Base-by-base conservation (phyloP, 1,140 invertebrate species). In the Diorhabda sublineata region DNA sequence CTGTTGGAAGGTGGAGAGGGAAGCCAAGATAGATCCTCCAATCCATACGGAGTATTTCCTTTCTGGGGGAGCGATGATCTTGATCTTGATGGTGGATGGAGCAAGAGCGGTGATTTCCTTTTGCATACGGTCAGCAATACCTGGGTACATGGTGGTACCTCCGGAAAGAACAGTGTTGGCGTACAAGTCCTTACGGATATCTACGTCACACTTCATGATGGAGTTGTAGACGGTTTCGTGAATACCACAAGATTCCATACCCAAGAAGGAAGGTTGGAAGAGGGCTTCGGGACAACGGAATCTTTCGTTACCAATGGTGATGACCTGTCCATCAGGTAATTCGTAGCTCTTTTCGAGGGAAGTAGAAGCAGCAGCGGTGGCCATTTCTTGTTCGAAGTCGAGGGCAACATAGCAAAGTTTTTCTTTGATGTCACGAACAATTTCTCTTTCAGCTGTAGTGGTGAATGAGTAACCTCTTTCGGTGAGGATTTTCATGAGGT, bases 281-380 rank as follows among this genome's bases (percentile, higher is more conserved):
- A 98, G 88, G 74, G 96, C 94, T 82, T 98, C 96, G 61, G 96
- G 95, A 85, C 94, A 98, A 86, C 96, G 92, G 95, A 98, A 97
- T 81, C 96, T 88, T 83, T 97, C 95, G 84, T 96, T 97, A 77
- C 95, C 95, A 77, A 90, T 97, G 85, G 94, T 97, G 86, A 97
- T 97, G 76, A 98, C 95, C 84, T 95, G 95, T 80, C 93, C 96
- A 83, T 96, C 95, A 78, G 93, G 95, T 79, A 97, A 86, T 84
- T 97, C 95, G 82, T 97, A 97, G 74, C 90, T 92, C 86, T 96
- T 96, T 83, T 96, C 94, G 71, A 97, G 85, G 71, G 94, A 95
- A 73, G 91, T 93, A 71, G 93, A 95, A 61, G 92, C 90, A 70
- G 94, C 94, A 68, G 94, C 94, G 74, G 93, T 95, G 80, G 92